Evolutionary conservation across 1,140 invertebrate genomes (phyloP), one percentile per base, ranked within the genome.

Genomic region (Araneus ventricosus): DNA sequence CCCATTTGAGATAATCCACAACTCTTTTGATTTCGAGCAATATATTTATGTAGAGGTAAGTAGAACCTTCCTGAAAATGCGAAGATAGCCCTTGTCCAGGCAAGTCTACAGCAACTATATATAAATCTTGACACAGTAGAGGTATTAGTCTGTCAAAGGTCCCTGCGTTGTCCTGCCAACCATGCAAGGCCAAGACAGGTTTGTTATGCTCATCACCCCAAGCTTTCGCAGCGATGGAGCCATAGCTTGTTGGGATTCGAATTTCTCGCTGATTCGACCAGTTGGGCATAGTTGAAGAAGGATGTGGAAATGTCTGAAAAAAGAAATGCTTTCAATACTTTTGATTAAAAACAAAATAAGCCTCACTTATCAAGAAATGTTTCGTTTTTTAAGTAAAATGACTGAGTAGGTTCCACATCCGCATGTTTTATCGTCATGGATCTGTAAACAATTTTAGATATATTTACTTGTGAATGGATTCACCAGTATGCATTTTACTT

Each of bases 161-260:
- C 22, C 97, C 97, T 79, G 97, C 97, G 95, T 98, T 99, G 95
- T 98, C 98, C 95, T 98, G 97, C 97, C 98, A 98, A 70, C 97
- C 97, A 95, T 98, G 97, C 67, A 98, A 94, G 1, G 96, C 96
- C 24, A 98, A 94, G 86, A 98, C 96, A 2, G 97, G 97, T 80
- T 96, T 95, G 14, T 96, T 95, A 94, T 97, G 95, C 67, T 96
- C 96, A 8, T 96, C 96, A 20, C 97, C 97, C 96, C 97, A 98
- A 95, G 96, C 96, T 95, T 97, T 95, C 95, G 97, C 97, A 59
- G 97, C 96, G 45, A 98, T 96, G 93, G 97, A 96, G 34, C 97
- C 97, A 97, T 97, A 98, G 63, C 97, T 97, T 27, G 97, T 96
- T 3, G 97, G 96, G 94, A 98, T 97, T 94, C 96, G 95, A 82